Percentiles rank a stretch among this genome's conserved stretches.
These are phyloP conservation scores for Nemopilema nomurai DNA, from an alignment of 30 jellyfish, hydroid and myxozoan species.

Conservation along the genomic window DNA sequence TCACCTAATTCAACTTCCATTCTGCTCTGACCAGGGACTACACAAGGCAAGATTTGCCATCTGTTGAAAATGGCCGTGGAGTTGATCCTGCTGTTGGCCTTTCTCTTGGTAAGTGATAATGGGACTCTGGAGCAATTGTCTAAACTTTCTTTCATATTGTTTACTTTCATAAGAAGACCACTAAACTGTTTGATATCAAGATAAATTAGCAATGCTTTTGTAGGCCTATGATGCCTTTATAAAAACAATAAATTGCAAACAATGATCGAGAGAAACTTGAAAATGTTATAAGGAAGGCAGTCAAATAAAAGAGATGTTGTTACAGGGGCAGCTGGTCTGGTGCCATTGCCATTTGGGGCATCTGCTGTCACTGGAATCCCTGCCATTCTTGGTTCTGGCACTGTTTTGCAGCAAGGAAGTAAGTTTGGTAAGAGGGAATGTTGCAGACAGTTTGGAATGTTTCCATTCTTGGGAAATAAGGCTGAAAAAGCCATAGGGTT, in stretches of 20 bases:
- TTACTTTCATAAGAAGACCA: no score
- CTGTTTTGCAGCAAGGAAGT: conserved; percentile 70
- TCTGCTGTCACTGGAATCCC: conserved; percentile 70
- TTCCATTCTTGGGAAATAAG: no score
- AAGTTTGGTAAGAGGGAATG: conserved; percentile 17
- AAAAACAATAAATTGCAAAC: no score
- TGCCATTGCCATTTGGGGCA: conserved; percentile 84
- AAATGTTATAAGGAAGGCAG: no score
- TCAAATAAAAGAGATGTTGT: background rate
- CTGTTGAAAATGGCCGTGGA: conserved; percentile 62
- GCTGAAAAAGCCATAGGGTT: no score
- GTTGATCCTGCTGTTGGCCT: conserved; percentile 61
- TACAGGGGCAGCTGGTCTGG: conserved; percentile 82
- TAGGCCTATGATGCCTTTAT: no score
- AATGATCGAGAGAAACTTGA: no score
- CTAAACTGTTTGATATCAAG: no score
- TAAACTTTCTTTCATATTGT: no score
- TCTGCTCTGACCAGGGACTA: conserved; percentile 43
- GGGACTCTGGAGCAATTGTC: background rate
- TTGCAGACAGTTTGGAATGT: no score
- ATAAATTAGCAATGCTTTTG: no score
- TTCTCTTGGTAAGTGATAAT: conserved; percentile 47
- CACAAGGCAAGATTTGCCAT: conserved; percentile 78
- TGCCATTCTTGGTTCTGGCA: conserved; percentile 66
- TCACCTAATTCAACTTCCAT: no score